Evolutionary conservation across 2,797 vertebrate species (phyloP).

Genomic region (Pantherophis alleghaniensis): DNA sequence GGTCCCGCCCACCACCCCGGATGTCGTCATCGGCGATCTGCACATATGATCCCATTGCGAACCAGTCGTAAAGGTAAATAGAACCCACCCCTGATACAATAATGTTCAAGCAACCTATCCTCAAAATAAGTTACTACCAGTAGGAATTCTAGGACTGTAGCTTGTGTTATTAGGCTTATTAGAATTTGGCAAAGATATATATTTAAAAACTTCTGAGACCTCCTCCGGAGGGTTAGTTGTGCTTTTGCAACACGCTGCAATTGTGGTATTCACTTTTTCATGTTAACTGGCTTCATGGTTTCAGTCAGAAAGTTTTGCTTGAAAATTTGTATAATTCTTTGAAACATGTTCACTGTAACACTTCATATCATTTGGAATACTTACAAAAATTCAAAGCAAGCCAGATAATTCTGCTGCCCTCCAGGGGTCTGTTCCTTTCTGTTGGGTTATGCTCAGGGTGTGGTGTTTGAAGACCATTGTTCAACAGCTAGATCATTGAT

Average conservation of each 20-base stretch:
- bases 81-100: neutral
- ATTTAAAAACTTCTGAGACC: neutral
- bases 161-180: slow-evolving; percentile 15
- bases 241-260: neutral
- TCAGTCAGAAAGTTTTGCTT: neutral
- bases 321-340: neutral
- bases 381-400: neutral
- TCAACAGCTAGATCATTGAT: neutral
- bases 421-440: neutral
- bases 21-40: no score
- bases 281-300: neutral
- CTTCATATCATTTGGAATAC: neutral
- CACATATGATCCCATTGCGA: no score
- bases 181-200: neutral
- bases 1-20: no score
- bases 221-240: neutral
- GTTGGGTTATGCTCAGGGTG: neutral
- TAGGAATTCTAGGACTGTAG: neutral
- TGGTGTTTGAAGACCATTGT: neutral
- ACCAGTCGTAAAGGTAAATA: no score
- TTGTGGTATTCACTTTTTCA: neutral
- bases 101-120: neutral
- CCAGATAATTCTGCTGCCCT: neutral
- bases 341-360: neutral
- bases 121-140: neutral